These are phyloP conservation scores for Microcebus murinus DNA, from an alignment of 2,113 vertebrate species.

Conservation along the genomic window DNA sequence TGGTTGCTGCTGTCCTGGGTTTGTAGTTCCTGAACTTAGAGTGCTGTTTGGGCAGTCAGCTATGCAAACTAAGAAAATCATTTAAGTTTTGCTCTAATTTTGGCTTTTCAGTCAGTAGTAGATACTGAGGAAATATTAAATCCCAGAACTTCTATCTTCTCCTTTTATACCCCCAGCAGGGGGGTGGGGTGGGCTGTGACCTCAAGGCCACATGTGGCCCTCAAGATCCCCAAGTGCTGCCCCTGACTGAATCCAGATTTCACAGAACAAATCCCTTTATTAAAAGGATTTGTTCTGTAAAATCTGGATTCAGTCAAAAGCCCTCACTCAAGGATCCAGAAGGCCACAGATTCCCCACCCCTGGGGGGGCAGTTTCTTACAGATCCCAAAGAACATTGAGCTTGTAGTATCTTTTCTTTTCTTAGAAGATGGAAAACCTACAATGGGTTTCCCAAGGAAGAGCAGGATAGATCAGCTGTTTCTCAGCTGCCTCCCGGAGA, in stretches of 20 bases:
- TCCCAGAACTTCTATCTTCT: neutral
- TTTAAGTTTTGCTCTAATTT: neutral
- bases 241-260: no score
- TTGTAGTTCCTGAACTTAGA: neutral
- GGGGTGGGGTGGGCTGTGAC: no score
- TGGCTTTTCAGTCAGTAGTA: conserved; percentile 5
- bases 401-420: neutral
- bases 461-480: neutral
- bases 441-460: neutral
- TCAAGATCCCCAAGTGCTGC: no score
- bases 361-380: neutral
- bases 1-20: neutral
- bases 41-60: neutral
- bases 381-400: neutral
- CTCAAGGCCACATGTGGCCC: no score
- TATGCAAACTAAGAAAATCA: neutral
- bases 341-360: no score
- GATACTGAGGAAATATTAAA: neutral
- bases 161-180: neutral
- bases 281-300: no score
- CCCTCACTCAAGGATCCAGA: no score
- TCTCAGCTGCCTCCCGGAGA: neutral
- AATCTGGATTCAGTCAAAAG: no score
- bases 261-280: no score
- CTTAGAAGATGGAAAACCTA: neutral